phyloP scores from a whole-genome alignment of 2,888 invertebrate species.

The Scrobipalpa costella region DNA sequence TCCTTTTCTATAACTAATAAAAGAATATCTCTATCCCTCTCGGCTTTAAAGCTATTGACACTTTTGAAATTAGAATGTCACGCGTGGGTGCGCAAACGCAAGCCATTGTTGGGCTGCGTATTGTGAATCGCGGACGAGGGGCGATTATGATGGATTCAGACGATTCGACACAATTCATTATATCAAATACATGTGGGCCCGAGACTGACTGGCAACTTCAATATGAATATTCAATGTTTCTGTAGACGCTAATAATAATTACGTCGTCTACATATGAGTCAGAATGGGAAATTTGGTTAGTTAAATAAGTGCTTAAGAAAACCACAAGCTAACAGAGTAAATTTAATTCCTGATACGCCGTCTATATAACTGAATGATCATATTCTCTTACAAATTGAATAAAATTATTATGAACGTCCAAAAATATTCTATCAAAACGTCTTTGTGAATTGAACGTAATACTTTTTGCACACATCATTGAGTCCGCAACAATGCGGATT shows the following conservation, averaged over 20 bases:
- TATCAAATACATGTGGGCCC: conserved; percentile 32
- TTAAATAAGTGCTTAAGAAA: neutral
- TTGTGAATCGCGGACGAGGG: conserved; percentile 57
- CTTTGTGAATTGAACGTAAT: neutral
- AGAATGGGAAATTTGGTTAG: neutral
- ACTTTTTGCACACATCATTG: conserved; percentile 19
- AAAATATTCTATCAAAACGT: neutral
- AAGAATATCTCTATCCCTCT: conserved; percentile 43
- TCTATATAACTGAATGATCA: neutral
- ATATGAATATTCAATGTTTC: conserved; percentile 7
- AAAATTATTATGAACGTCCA: neutral
- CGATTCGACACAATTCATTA: conserved; percentile 31
- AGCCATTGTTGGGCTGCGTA: conserved; percentile 61
- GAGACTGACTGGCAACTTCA: conserved; percentile 5
- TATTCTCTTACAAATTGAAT: too few species aligned
- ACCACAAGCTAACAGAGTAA: too few species aligned
- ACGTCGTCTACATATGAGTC: conserved; percentile 9
- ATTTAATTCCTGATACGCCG: neutral
- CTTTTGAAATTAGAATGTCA: conserved; percentile 72
- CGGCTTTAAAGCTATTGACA: conserved; percentile 65
- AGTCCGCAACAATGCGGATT: conserved; percentile 34
- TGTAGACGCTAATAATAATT: neutral
- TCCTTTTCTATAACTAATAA: conserved; percentile 46
- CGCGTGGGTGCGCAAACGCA: conserved; percentile 73
- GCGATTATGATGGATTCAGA: conserved; percentile 44